Conservation (phyloP, 92 coral and sea anemone species). For the Porites evermanni region DNA sequence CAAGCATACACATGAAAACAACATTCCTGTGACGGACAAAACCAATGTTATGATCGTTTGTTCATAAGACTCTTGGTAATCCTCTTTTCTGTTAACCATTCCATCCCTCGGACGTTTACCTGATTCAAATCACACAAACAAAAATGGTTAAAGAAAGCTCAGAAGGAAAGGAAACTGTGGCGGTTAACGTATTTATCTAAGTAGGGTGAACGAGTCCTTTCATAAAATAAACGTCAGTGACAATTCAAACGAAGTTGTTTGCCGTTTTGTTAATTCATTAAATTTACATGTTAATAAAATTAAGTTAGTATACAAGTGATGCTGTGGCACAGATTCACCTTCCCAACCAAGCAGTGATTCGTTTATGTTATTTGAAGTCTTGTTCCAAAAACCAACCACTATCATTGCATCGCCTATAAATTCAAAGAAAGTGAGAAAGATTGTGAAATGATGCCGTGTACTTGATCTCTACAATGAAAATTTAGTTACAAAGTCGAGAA, state of each 20-base stretch:
- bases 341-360: slow-evolving; percentile 27
- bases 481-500: too few species aligned
- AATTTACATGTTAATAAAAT: too few species aligned
- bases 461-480: too few species aligned
- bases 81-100: slow-evolving; percentile 2
- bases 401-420: slow-evolving; percentile 6
- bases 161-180: too few species aligned
- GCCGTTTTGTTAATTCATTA: too few species aligned
- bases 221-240: too few species aligned
- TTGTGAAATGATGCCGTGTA: too few species aligned
- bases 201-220: too few species aligned
- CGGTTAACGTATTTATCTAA: too few species aligned
- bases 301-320: too few species aligned
- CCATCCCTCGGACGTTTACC: slow-evolving; percentile 36
- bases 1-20: slow-evolving; percentile 76
- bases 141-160: too few species aligned
- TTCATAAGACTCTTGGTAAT: slow-evolving; percentile 32
- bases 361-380: not conserved
- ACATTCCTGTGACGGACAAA: slow-evolving; percentile 63
- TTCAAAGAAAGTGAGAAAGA: not conserved
- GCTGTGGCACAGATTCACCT: not conserved
- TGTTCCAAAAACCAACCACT: slow-evolving; percentile 25
- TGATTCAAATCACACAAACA: not conserved
- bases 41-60: slow-evolving; percentile 49
- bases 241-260: too few species aligned